A percentile compares a stretch with the other conserved stretches of the same genome.
These are phyloP conservation scores for Manis javanica DNA, from an alignment of 2,797 vertebrate genomes.

Conservation along the genomic window DNA sequence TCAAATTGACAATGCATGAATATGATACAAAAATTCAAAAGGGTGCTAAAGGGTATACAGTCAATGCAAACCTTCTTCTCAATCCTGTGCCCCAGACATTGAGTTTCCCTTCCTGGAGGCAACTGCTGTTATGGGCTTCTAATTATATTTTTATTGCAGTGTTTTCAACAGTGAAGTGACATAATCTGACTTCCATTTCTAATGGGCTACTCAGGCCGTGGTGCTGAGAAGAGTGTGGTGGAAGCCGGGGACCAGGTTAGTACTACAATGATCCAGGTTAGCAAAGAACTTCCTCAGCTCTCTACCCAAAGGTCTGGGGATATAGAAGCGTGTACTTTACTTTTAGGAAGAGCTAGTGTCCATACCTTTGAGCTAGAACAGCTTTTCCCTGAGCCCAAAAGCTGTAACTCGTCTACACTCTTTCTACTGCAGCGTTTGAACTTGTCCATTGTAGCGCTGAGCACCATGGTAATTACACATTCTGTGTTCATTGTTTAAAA, in stretches of 20 bases:
- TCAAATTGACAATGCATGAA: not conserved
- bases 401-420: not conserved
- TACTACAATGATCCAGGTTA: not conserved
- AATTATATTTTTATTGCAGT: not conserved
- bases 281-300: not conserved
- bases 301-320: not conserved
- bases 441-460: not conserved
- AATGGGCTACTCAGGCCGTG: not conserved
- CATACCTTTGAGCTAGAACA: not conserved
- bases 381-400: not conserved
- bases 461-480: not conserved
- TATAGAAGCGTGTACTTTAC: not conserved
- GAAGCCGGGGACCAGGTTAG: not conserved
- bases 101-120: not conserved
- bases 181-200: not conserved
- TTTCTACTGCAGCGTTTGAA: not conserved
- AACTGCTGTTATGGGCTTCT: not conserved
- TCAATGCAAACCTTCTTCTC: not conserved
- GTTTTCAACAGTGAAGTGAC: not conserved
- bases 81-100: not conserved
- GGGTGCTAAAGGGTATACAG: not conserved
- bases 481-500: not conserved
- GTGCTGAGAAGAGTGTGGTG: not conserved
- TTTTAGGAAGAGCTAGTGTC: not conserved
- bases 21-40: not conserved